Conservation (phyloP, 2,888 invertebrate genomes). For the Standfussiana lucernea region DNA sequence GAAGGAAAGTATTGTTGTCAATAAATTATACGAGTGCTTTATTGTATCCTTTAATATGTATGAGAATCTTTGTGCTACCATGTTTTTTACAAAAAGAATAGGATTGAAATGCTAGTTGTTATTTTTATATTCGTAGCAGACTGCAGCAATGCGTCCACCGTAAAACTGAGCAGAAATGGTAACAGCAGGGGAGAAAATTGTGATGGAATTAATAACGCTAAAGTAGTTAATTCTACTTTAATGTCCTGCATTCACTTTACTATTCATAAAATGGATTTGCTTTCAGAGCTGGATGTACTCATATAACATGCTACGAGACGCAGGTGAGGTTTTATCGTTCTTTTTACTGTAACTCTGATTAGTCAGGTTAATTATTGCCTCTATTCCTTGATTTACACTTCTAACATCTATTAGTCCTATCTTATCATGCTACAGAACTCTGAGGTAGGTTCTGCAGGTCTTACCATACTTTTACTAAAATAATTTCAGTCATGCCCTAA, state of each 20-base stretch:
- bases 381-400: slow-evolving; percentile 13
- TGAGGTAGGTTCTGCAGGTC: background rate
- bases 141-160: slow-evolving; percentile 20
- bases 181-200: slow-evolving; percentile 36
- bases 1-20: slow-evolving; percentile 66
- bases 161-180: slow-evolving; percentile 38
- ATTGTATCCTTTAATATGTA: slow-evolving; percentile 67
- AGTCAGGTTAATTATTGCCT: background rate
- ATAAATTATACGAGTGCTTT: slow-evolving; percentile 67
- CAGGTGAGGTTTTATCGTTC: slow-evolving; percentile 13
- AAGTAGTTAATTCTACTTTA: slow-evolving; percentile 44
- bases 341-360: slow-evolving; percentile 16
- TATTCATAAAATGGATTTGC: slow-evolving; percentile 44
- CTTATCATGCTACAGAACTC: background rate
- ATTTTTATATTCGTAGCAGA: slow-evolving; percentile 45
- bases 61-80: slow-evolving; percentile 33
- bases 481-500: slow-evolving; percentile 1
- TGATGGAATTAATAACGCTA: slow-evolving; percentile 50
- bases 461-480: background rate
- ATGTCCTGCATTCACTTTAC: slow-evolving; percentile 44
- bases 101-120: slow-evolving; percentile 31
- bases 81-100: slow-evolving; percentile 35
- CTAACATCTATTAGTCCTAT: background rate
- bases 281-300: slow-evolving; percentile 22
- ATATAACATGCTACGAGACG: background rate